Percentiles rank a stretch among this genome's conserved stretches.
These are phyloP conservation scores for Xestia c-nigrum DNA, from an alignment of 2,888 invertebrate genomes.

Conservation along the genomic window DNA sequence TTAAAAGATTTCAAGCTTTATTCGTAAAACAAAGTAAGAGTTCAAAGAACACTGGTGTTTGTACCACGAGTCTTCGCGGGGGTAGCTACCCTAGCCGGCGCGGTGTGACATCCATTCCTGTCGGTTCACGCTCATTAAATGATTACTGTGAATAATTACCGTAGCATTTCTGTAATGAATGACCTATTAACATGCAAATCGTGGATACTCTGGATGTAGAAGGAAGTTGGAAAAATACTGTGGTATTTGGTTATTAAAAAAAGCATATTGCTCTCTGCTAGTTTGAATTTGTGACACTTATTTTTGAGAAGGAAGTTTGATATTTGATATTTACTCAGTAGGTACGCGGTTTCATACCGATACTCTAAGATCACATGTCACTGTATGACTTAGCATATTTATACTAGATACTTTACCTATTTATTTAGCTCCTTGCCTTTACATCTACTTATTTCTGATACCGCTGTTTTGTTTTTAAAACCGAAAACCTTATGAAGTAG, in stretches of 20 bases:
- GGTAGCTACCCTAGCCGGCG: conserved; percentile 39
- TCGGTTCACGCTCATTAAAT: conserved; percentile 47
- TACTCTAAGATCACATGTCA: neutral
- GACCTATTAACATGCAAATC: conserved; percentile 46
- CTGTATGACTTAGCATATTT: neutral
- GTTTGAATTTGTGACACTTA: neutral
- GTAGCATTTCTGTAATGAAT: conserved; percentile 38
- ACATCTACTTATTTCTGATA: neutral
- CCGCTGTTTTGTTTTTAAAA: neutral
- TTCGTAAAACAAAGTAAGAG: conserved; percentile 12
- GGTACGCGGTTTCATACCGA: neutral
- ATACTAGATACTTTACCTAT: too few species aligned
- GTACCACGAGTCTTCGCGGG: conserved; percentile 57
- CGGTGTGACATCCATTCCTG: conserved; percentile 58
- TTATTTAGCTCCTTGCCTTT: too few species aligned
- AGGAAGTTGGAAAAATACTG: neutral
- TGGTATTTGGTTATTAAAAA: conserved; percentile 2
- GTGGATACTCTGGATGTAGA: neutral
- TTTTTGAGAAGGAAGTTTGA: neutral
- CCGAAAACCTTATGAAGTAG: neutral
- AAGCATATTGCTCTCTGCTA: neutral
- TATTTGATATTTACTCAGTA: neutral
- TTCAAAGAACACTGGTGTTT: conserved; percentile 36
- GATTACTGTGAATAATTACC: conserved; percentile 29
- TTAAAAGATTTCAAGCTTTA: neutral